phyloP scores from a whole-genome alignment of 1,140 invertebrate species.

The Harlomillsia oculata region DNA sequence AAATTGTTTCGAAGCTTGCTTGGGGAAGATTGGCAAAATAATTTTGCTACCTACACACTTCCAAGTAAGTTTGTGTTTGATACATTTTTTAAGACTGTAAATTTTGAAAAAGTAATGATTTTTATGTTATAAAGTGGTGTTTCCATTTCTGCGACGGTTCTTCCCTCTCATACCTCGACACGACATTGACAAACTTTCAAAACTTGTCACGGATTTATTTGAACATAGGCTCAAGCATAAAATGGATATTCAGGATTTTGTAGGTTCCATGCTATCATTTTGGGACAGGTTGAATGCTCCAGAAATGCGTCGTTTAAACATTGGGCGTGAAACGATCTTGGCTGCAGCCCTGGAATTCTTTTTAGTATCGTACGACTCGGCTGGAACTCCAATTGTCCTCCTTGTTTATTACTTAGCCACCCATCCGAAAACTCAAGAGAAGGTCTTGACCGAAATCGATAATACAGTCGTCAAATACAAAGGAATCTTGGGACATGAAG shows the following conservation, averaged over 20 bases:
- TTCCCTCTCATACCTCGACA: slow-evolving; percentile 3
- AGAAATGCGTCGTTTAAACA: slow-evolving; percentile 20
- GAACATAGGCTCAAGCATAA: background rate
- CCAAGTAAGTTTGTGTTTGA: slow-evolving; percentile 12
- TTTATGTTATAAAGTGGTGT: slow-evolving; percentile 16
- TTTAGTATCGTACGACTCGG: slow-evolving; percentile 21
- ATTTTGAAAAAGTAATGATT: background rate
- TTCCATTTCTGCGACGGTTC: slow-evolving; percentile 21
- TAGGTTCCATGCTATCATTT: slow-evolving; percentile 14
- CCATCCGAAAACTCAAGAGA: slow-evolving; percentile 56
- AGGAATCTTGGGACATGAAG: slow-evolving; percentile 14
- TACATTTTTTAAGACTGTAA: background rate
- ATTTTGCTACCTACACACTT: slow-evolving; percentile 4
- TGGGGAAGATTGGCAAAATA: slow-evolving; percentile 8
- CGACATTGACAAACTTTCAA: background rate
- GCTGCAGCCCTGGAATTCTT: slow-evolving; percentile 22
- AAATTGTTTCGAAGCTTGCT: slow-evolving; percentile 1
- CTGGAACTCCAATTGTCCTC: slow-evolving; percentile 5
- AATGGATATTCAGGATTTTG: slow-evolving; percentile 13
- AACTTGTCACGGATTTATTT: background rate
- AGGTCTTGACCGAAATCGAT: slow-evolving; percentile 59
- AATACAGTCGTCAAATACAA: slow-evolving; percentile 38
- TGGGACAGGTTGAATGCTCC: slow-evolving; percentile 12
- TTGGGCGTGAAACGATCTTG: slow-evolving; percentile 11
- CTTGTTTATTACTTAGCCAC: slow-evolving; percentile 49